phyloP scores from a whole-genome alignment of 2,797 vertebrate genomes.

The Tauraco hartlaubi region DNA sequence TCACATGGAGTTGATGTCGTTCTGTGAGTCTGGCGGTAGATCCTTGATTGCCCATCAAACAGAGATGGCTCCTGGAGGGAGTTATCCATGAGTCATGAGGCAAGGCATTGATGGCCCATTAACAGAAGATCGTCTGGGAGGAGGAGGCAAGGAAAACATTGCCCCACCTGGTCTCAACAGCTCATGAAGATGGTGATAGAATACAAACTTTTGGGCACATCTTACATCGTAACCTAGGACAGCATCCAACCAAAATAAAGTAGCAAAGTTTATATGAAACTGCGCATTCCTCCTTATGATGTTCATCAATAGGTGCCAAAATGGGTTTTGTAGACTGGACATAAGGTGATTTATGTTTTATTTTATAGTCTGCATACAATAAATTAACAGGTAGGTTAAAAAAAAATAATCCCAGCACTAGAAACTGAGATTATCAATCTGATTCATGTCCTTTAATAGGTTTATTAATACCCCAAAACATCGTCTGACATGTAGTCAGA shows the following conservation, averaged over 20 bases:
- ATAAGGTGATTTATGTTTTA: neutral
- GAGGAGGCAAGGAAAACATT: too few relatives aligned
- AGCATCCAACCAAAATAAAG: neutral
- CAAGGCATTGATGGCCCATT: too few relatives aligned
- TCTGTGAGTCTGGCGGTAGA: too few relatives aligned
- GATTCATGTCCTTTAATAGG: neutral
- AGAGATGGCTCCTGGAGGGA: too few relatives aligned
- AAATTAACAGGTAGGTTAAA: neutral
- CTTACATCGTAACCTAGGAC: too few relatives aligned
- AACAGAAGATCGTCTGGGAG: too few relatives aligned
- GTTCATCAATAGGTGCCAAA: neutral
- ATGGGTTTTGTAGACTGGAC: neutral
- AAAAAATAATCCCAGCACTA: neutral
- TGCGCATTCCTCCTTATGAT: neutral
- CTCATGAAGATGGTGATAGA: too few relatives aligned
- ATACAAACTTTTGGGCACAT: too few relatives aligned
- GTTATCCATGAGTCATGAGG: too few relatives aligned
- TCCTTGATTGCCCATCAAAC: too few relatives aligned
- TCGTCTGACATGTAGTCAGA: neutral
- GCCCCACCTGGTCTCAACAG: too few relatives aligned
- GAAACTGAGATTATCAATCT: neutral
- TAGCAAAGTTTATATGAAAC: neutral
- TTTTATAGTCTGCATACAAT: neutral
- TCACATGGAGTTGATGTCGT: too few relatives aligned
- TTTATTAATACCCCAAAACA: neutral